These are phyloP conservation scores for Perodicticus potto DNA, from an alignment of 2,797 vertebrate genomes.

Conservation along the genomic window DNA sequence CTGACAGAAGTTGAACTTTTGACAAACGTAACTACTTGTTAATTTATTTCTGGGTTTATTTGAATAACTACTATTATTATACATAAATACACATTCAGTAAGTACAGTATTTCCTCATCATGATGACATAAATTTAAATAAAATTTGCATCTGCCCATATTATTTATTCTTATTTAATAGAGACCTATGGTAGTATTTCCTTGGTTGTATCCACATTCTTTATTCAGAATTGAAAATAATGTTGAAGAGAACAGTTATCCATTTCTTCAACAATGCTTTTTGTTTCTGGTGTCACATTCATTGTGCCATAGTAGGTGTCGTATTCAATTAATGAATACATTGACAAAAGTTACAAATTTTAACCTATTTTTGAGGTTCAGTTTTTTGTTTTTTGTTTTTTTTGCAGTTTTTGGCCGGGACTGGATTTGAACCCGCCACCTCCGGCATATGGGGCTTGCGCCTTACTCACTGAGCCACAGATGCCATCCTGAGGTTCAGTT, in stretches of 20 bases:
- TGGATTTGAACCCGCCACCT: too few relatives aligned
- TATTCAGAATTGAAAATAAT: constrained; percentile 10
- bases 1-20: constrained; percentile 37
- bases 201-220: not conserved
- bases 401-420: too few relatives aligned
- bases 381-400: not conserved
- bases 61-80: not conserved
- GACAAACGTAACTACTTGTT: constrained; percentile 12
- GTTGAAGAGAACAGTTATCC: not conserved
- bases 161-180: constrained; percentile 4
- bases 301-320: not conserved
- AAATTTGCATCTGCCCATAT: constrained; percentile 6
- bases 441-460: too few relatives aligned
- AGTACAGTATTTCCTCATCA: constrained; percentile 23
- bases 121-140: not conserved
- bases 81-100: not conserved
- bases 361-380: not conserved
- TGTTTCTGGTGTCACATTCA: not conserved
- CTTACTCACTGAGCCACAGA: too few relatives aligned
- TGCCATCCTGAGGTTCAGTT: not conserved
- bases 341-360: not conserved
- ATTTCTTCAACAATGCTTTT: not conserved
- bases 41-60: constrained; percentile 31
- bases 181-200: not conserved
- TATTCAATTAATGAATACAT: not conserved